Conservation (phyloP, 1,140 invertebrate genomes). For the Panagrolaimus sp. region DNA sequence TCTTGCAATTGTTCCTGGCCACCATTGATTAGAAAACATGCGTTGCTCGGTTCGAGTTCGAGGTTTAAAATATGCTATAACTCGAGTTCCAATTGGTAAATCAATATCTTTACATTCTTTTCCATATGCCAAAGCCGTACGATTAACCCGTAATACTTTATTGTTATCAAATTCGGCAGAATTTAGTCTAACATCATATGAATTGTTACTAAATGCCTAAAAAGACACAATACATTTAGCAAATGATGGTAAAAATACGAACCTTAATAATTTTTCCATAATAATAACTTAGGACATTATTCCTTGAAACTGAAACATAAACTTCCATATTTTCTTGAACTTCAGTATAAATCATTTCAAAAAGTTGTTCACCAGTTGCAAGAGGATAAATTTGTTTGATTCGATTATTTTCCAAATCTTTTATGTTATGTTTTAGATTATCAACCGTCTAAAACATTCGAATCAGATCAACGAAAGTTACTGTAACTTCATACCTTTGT, state of each 20-base stretch:
- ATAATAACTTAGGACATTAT: background rate
- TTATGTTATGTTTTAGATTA: background rate
- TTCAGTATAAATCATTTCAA: background rate
- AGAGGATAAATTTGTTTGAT: background rate
- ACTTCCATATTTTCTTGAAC: background rate
- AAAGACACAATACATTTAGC: background rate
- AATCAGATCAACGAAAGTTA: background rate
- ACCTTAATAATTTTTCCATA: background rate
- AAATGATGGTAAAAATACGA: background rate
- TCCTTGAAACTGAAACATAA: background rate
- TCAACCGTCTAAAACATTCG: background rate
- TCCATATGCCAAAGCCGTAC: background rate
- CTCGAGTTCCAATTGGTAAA: background rate
- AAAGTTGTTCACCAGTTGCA: background rate
- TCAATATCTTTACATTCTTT: background rate
- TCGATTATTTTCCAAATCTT: background rate
- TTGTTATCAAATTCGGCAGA: background rate
- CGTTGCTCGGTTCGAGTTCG: background rate
- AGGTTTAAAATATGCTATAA: background rate
- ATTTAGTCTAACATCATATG: background rate
- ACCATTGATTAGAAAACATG: background rate
- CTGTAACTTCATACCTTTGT: background rate
- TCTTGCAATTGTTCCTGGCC: background rate
- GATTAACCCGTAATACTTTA: background rate
- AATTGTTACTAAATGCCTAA: background rate